These are phyloP conservation scores for Pristionchus mayeri DNA, from an alignment of 2,888 invertebrate genomes.

Conservation along the genomic window DNA sequence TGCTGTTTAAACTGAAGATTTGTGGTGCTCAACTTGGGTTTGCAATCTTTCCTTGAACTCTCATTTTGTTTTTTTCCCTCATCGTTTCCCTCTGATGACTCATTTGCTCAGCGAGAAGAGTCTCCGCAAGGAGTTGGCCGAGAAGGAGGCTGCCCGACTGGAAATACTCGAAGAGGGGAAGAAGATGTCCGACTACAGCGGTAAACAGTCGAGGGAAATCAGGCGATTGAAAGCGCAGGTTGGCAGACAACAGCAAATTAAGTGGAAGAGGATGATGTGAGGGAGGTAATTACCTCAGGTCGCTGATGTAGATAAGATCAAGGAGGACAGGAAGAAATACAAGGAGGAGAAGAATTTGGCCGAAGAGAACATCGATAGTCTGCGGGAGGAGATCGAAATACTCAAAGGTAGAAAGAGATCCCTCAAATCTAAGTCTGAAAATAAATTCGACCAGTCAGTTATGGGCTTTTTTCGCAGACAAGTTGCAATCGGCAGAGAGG, in stretches of 20 bases:
- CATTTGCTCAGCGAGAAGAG: constrained; percentile 23
- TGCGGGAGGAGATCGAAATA: constrained; percentile 49
- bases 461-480: constrained; percentile 45
- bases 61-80: constrained; percentile 13
- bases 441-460: neutral
- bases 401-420: constrained; percentile 50
- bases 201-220: constrained; percentile 68
- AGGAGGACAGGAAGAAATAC: constrained; percentile 53
- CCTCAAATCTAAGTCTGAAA: neutral
- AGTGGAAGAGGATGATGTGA: neutral
- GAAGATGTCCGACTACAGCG: constrained; percentile 62
- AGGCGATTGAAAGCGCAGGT: constrained; percentile 63
- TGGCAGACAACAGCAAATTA: neutral
- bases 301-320: constrained; percentile 55
- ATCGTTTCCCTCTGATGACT: neutral
- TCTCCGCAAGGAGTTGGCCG: constrained; percentile 59
- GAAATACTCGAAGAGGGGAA: constrained; percentile 68
- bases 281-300: neutral
- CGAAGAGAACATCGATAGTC: constrained; percentile 52
- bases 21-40: too few relatives aligned
- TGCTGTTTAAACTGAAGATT: too few relatives aligned
- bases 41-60: neutral
- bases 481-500: constrained; percentile 51
- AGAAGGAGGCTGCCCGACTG: constrained; percentile 64
- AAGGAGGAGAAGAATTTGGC: constrained; percentile 55